Evolutionary conservation across 2,797 vertebrate species (phyloP).

Genomic region (Gadopsis marmoratus): DNA sequence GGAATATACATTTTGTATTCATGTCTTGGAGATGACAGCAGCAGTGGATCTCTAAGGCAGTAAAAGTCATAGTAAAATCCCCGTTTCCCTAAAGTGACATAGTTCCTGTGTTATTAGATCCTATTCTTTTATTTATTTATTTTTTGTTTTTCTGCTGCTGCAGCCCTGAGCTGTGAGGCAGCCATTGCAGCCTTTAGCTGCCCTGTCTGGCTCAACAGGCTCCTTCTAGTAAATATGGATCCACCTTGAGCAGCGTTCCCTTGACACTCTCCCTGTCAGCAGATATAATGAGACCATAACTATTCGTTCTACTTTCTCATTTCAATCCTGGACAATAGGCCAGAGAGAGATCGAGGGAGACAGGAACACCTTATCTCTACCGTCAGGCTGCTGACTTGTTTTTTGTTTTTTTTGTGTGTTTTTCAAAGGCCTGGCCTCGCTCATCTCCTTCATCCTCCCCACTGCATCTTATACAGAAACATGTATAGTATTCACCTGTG

Average conservation of each 20-base stretch:
- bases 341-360: slow-evolving; percentile 32
- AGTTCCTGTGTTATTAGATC: slow-evolving; percentile 47
- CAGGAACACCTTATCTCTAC: slow-evolving; percentile 43
- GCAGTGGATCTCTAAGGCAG: slow-evolving; percentile 36
- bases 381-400: slow-evolving; percentile 31
- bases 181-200: slow-evolving; percentile 35
- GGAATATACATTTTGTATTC: slow-evolving; percentile 36
- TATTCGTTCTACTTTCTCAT: slow-evolving; percentile 66
- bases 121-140: slow-evolving; percentile 41
- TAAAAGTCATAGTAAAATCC: slow-evolving; percentile 64
- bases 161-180: slow-evolving; percentile 34
- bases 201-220: slow-evolving; percentile 63
- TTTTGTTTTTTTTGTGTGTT: not conserved
- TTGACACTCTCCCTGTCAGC: slow-evolving; percentile 57
- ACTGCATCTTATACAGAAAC: slow-evolving; percentile 15
- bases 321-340: slow-evolving; percentile 52
- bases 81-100: slow-evolving; percentile 48
- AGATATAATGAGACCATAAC: slow-evolving; percentile 74
- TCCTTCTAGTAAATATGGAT: slow-evolving; percentile 68
- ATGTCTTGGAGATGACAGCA: slow-evolving; percentile 40
- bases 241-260: slow-evolving; percentile 59
- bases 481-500: not conserved
- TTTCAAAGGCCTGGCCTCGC: slow-evolving; percentile 5
- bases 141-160: not conserved
- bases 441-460: slow-evolving; percentile 30